Base-by-base conservation (phyloP, 2,888 invertebrate species). In the Cephalotes varians region DNA sequence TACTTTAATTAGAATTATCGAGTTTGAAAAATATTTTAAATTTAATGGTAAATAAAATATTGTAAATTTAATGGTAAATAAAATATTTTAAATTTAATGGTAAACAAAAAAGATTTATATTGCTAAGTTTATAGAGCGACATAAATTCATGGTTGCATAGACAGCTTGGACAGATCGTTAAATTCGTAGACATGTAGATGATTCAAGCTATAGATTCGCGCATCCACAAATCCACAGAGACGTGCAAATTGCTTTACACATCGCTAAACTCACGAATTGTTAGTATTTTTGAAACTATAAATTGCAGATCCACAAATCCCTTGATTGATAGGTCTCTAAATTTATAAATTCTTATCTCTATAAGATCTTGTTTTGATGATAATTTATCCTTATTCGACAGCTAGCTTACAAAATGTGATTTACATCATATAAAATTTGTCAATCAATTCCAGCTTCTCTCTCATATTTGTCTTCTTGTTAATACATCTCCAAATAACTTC, bases 141-240 rank as follows among this genome's bases (percentile, higher is more conserved):
- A 25, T 47, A 58, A 58, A 44, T 79, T 79, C 71, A 79, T 71
- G 71, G 71, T 69, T 44, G 54, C 69, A 56, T n/a, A 47, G 56
- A n/a, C 6, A 77, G 31, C 31, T 69, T 25, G 71, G 31, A 2
- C 76, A 54, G 18, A 69, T 79, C n/a, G 21, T 51, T 58, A 47
- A 69, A 71, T 79, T 77, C 44, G 28, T 79, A 77, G 25, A 69
- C 34, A 40, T 6, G 49, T 51, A 31, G 40, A 67, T 31, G 25
- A 34, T 18, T 69, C 40, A 44, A 77, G 15, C 12, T 6, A 18
- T 40, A 54, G 69, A 77, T 77, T n/a, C 40, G 69, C 67, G 65
- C 37, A 76, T 76, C 54, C 21, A 7, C 7, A 69, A 37, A 77
- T 69, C 28, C 40, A n/a, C 40, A 44, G 31, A 40, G 25, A 51